phyloP scores from a whole-genome alignment of 2,888 invertebrate genomes.

The Megamerina dolium region DNA sequence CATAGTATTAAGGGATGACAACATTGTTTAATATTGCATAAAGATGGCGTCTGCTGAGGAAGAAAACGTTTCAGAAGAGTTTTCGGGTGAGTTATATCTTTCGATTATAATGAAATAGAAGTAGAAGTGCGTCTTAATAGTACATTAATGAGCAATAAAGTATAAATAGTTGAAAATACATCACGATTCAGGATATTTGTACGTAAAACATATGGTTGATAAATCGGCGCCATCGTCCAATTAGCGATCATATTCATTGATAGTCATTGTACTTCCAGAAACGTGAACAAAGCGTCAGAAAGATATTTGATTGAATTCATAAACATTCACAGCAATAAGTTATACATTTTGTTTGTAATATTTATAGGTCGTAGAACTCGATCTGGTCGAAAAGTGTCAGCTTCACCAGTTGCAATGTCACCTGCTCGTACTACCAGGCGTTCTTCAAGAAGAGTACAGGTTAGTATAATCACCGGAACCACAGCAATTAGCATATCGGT shows the following conservation, averaged over 20 bases:
- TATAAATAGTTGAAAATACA: no score
- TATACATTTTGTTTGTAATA: not conserved
- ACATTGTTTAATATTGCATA: slow-evolving; percentile 22
- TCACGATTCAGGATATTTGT: no score
- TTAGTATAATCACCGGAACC: no score
- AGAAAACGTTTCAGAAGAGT: slow-evolving; percentile 43
- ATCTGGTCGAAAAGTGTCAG: slow-evolving; percentile 50
- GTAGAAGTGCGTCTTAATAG: no score
- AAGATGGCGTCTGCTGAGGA: slow-evolving; percentile 50
- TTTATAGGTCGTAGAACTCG: slow-evolving; percentile 54
- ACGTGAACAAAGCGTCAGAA: not conserved
- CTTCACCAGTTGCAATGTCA: slow-evolving; percentile 39
- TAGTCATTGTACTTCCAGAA: no score
- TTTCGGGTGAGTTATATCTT: slow-evolving; percentile 43
- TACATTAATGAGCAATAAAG: no score
- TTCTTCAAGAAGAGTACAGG: slow-evolving; percentile 40
- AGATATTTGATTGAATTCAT: not conserved
- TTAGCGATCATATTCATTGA: no score
- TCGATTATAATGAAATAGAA: no score
- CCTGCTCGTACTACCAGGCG: slow-evolving; percentile 36
- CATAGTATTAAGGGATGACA: not conserved
- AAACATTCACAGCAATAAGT: not conserved
- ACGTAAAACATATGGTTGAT: no score
- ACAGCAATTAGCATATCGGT: not conserved
- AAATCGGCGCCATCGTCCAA: no score